Base-by-base conservation (phyloP, 1,140 invertebrate genomes). In the Planococcus citri region DNA sequence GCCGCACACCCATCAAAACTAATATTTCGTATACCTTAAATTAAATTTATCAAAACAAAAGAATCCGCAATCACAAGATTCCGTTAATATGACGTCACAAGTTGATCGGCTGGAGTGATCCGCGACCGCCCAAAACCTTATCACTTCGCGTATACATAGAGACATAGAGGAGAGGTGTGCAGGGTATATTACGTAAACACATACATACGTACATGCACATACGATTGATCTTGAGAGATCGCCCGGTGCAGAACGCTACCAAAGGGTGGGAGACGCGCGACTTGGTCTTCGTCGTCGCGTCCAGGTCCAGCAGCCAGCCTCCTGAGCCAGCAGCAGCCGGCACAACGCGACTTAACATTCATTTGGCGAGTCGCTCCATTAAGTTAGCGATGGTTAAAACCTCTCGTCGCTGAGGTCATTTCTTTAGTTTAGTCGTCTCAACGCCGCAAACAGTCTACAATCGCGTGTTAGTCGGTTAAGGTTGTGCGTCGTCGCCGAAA, bases 381-480 rank as follows among this genome's bases (percentile, higher is more conserved):
- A 51, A 51, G 41, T 51, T 20, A 17, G 41, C 41, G 41, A 51
- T 51, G 41, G 4, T 51, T 51, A 51, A 51, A 51, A 51, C 41
- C 41, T 51, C 41, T 51, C 41, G 41, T 20, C 41, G 10, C 41
- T 51, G 41, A 51, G 41, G 41, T 51, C 41, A 51, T 51, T 51
- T 51, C 41, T 51, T 33, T 51, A n/a, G n/a, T n/a, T n/a, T n/a
- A 51, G 41, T 51, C 41, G 41, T 51, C 41, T 14, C 17, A 51
- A 51, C 41, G 41, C n/a, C n/a, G 41, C 41, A 14, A 51, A 51
- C 41, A 51, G 41, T 51, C 41, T 51, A 51, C 17, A 51, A 20
- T 51, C 41, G 41, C 41, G 41, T 51, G 41, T 51, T 51, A 51
- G 41, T 51, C 41, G 41, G 41, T 51, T 51, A 51, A 51, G 41